These are phyloP conservation scores for Setipinna tenuifilis DNA, from an alignment of 2,797 vertebrate species.

Conservation along the genomic window DNA sequence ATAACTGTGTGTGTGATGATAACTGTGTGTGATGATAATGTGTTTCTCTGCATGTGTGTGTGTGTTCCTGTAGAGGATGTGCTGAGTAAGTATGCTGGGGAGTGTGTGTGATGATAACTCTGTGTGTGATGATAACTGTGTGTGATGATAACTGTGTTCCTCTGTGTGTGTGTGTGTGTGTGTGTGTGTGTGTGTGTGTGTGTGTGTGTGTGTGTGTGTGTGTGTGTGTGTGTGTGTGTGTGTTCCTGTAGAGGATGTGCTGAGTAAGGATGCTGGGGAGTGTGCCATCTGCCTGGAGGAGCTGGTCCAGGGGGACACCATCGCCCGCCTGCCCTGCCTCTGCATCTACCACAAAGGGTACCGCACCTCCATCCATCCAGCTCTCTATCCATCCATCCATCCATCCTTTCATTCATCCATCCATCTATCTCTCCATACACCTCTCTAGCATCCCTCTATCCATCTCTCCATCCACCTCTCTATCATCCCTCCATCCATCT, in stretches of 20 bases:
- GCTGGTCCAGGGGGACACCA: slow-evolving; percentile 91
- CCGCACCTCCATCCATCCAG: slow-evolving; percentile 41
- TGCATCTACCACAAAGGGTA: slow-evolving; percentile 97
- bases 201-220: background rate
- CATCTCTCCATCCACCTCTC: too few relatives aligned
- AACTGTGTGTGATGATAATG: too few relatives aligned
- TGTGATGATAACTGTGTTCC: too few relatives aligned
- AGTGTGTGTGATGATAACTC: slow-evolving; percentile 74
- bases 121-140: too few relatives aligned
- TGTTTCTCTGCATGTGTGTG: slow-evolving; percentile 14
- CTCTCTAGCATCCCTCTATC: too few relatives aligned
- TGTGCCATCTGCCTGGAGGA: slow-evolving; percentile 97
- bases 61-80: slow-evolving; percentile 85
- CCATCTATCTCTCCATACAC: too few relatives aligned
- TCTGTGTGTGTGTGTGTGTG: background rate
- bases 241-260: slow-evolving; percentile 86
- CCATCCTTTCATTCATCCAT: too few relatives aligned
- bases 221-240: slow-evolving; percentile 36
- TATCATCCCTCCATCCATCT: too few relatives aligned
- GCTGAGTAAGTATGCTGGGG: slow-evolving; percentile 89
- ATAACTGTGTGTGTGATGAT: too few relatives aligned
- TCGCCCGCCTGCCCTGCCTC: slow-evolving; percentile 93
- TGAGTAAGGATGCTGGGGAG: slow-evolving; percentile 91
- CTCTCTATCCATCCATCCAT: background rate
- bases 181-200: background rate